Evolutionary conservation across 2,113 vertebrate genomes (phyloP).

Genomic region (Forbesichthys agassizii): DNA sequence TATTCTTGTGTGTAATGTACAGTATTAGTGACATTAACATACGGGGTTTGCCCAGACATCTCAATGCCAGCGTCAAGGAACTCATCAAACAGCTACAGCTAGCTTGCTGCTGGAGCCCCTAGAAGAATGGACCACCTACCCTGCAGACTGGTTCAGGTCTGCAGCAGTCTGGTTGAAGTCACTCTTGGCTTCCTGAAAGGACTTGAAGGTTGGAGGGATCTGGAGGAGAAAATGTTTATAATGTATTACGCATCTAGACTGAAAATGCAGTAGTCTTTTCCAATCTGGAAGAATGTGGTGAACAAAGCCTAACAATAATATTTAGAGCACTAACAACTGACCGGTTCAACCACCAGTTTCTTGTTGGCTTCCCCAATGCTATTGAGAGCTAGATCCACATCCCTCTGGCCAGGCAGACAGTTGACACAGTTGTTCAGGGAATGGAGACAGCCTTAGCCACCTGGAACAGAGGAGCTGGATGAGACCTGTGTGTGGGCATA

Average conservation of each 20-base stretch:
- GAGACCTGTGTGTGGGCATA: not conserved
- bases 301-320: not conserved
- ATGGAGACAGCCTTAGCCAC: slow-evolving; percentile 98
- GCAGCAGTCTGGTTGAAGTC: slow-evolving; percentile 95
- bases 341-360: no score
- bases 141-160: slow-evolving; percentile 94
- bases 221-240: slow-evolving; percentile 41
- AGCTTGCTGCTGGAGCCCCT: slow-evolving; percentile 91
- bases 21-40: not conserved
- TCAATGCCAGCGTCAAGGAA: slow-evolving; percentile 98
- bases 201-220: slow-evolving; percentile 90
- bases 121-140: slow-evolving; percentile 95
- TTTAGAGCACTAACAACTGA: slow-evolving; percentile 64
- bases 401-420: slow-evolving; percentile 97
- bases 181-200: slow-evolving; percentile 95
- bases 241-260: not conserved
- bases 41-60: slow-evolving; percentile 98
- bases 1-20: not conserved
- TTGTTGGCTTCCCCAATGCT: slow-evolving; percentile 98
- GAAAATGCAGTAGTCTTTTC: not conserved
- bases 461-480: slow-evolving; percentile 67
- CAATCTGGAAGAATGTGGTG: not conserved
- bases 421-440: slow-evolving; percentile 98
- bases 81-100: slow-evolving; percentile 91
- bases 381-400: slow-evolving; percentile 96